Base-by-base conservation (phyloP, 2,888 invertebrate species). In the Escarpia spicata region DNA sequence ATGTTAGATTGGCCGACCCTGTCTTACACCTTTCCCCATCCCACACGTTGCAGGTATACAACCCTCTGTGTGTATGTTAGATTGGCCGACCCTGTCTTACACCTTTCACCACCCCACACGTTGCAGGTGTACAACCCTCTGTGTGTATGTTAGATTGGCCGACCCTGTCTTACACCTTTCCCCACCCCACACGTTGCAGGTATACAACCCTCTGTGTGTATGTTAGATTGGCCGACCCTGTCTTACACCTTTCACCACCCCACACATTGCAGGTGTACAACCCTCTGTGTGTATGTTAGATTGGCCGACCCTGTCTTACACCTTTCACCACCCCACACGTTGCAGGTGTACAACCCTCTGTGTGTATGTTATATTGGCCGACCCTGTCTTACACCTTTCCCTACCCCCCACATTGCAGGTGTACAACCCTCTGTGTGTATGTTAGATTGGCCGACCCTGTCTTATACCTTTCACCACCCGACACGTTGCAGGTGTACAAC, bases 141-240 rank as follows among this genome's bases (percentile, higher is more conserved):
- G 93, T 96, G 96, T 93, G 95, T 96, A 52, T 52, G 10, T 52
- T 0, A 52, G 12, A 52, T 26, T 75, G 75, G 26, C 75, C 75
- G 6, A 52, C 52, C 52, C 52, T 52, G 9, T 26, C 19, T 75
- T 19, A 75, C 75, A 75, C 19, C 75, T 19, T n/a, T 31, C 4
- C 0, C 43, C 43, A 12, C 26, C 37, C 43, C 44, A 43, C 92
- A 93, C 94, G 6, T 93, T 75, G 26, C 19, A 96, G 96, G 93
- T 95, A 90, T 96, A 96, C 94, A 96, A 96, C 94, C 94, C 95
- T 95, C 93, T 96, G 96, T 94, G 95, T 96, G 93, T 52, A 12
- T 52, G 9, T 52, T 52, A 52, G 52, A 12, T 12, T 3, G 52
- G 10, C 52, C 52, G 9, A 52, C 52, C 52, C 52, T 52, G 9